Evolutionary conservation across 2,888 invertebrate genomes (phyloP), one percentile per base, ranked within the genome.

Genomic region (Drosophila picticornis): DNA sequence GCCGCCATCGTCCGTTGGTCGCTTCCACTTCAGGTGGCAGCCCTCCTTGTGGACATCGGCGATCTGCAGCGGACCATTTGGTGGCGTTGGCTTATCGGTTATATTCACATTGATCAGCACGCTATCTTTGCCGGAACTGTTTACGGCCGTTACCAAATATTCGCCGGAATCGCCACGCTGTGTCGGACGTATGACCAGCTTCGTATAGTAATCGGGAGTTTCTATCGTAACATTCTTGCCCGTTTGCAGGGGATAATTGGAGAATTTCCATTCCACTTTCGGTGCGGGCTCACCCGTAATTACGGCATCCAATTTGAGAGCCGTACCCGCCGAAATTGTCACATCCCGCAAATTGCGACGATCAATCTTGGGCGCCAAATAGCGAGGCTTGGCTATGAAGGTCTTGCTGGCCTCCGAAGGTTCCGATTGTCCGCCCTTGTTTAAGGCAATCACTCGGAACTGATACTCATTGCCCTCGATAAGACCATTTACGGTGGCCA

Each of bases 391-490:
- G 62, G 97, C 97, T 67, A 95, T 94, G 93, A 98, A 97, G 90
- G 95, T 96, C 94, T 97, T 97, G 93, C 97, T 96, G 29, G 97
- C 94, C 66, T 97, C 97, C 11, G 98, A 98, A 0, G 99, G 98
- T 84, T 98, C 97, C 88, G 99, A 97, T 91, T 96, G 96, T 0
- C 99, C 99, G 13, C 98, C 98, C 93, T 98, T 97, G 94, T 99
- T 99, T 63, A 99, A 94, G 11, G 99, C 99, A 81, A 98, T 96
- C 36, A 99, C 96, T 36, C 99, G 96, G 96, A 99, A 99, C 93
- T 99, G 98, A 93, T 98, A 99, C 92, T 99, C 98, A 92, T 98
- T 98, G 83, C 99, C 99, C 94, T 99, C 99, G 90, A 97, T 97
- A 56, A 99, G 94, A 50, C 98, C 98, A 91, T 96, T 96, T n/a